These are phyloP conservation scores for Pituophis catenifer DNA, from an alignment of 2,113 vertebrate species.

Conservation along the genomic window DNA sequence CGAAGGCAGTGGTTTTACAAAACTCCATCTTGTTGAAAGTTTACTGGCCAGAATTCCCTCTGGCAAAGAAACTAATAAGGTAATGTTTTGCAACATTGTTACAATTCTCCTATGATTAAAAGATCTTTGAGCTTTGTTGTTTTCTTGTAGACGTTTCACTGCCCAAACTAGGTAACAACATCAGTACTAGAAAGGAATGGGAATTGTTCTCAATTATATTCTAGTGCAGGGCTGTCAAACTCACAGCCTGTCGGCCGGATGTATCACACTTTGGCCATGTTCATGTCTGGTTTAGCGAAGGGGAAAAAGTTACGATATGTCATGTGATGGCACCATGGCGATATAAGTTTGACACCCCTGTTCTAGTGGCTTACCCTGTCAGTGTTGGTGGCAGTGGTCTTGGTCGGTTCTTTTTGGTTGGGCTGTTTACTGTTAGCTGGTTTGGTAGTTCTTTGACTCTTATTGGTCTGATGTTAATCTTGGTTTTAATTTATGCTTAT, in stretches of 20 bases:
- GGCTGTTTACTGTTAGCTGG: not conserved
- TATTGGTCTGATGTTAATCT: not conserved
- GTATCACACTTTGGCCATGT: rapidly evolving
- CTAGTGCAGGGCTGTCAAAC: not conserved
- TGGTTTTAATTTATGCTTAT: not conserved
- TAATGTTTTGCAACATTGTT: slow-evolving; percentile 30
- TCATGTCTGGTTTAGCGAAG: no score
- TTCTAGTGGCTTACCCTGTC: not conserved
- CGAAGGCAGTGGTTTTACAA: slow-evolving; percentile 88
- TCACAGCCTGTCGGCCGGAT: no score
- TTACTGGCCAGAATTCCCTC: slow-evolving; percentile 89
- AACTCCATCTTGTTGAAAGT: slow-evolving; percentile 86
- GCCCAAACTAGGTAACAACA: not conserved
- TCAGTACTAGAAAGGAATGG: not conserved
- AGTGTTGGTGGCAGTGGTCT: not conserved
- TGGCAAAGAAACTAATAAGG: slow-evolving; percentile 94
- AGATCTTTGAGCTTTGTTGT: not conserved
- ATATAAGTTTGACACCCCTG: no score
- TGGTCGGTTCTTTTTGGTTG: not conserved
- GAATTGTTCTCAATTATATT: not conserved
- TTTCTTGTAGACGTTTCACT: not conserved
- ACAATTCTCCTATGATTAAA: not conserved
- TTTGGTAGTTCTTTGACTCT: not conserved
- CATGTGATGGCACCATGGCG: no score
- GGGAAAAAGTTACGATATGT: no score